phyloP scores from a whole-genome alignment of 2,888 invertebrate genomes.

The Miltochrista miniata region DNA sequence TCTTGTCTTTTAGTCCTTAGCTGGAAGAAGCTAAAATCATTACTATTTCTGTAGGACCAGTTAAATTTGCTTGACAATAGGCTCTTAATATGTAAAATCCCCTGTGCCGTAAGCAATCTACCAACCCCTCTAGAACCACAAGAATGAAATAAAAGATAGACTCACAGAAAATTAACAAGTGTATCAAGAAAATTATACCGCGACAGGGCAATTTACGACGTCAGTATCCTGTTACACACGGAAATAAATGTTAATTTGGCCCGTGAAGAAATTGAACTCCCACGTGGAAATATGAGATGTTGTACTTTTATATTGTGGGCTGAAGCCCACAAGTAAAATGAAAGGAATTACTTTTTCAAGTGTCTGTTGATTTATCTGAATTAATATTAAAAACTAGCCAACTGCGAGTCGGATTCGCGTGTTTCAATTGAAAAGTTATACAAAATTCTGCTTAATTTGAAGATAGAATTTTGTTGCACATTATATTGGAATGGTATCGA shows the following conservation, averaged over 20 bases:
- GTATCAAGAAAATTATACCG: conserved; percentile 1
- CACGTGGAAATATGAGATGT: neutral
- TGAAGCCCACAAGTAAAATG: neutral
- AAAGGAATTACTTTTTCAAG: neutral
- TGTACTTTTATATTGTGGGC: conserved; percentile 1
- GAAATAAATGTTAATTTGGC: conserved; percentile 5
- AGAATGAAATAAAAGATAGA: neutral
- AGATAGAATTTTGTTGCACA: no score
- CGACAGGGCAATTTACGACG: conserved; percentile 4
- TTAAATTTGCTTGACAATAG: no score
- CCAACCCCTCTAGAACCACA: neutral
- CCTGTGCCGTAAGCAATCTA: no score
- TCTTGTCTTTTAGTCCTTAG: no score
- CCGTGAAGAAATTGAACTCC: conserved; percentile 5
- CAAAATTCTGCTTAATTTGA: no score
- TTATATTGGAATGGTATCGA: no score
- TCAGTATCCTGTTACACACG: neutral
- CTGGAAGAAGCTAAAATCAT: no score
- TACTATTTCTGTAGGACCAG: no score
- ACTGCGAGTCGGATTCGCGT: no score
- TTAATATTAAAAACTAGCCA: no score
- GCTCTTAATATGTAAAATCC: no score
- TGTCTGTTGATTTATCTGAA: neutral
- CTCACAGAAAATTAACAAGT: neutral
- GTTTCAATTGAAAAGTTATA: no score